A percentile compares a stretch with the other conserved stretches of the same genome.
Conservation (phyloP, 2,113 vertebrate species). For the Pleuronectes platessa region DNA sequence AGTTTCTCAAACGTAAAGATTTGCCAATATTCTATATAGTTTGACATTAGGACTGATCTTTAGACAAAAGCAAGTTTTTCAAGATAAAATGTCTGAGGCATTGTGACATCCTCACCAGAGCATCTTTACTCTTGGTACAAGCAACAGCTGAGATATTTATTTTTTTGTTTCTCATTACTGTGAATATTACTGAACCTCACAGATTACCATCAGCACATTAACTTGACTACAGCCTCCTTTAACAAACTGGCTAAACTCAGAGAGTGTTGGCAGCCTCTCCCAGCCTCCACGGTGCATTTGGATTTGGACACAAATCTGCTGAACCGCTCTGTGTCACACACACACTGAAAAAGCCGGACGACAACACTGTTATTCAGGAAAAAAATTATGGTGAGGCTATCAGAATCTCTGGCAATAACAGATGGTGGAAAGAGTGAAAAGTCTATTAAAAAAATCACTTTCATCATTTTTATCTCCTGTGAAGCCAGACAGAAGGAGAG, state of each 20-base stretch:
- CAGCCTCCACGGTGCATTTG: constrained; percentile 20
- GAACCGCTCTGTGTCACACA: constrained; percentile 31
- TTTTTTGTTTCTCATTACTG: background rate
- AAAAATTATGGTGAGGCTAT: constrained; percentile 40
- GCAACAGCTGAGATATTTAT: background rate
- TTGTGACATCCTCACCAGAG: too few relatives aligned
- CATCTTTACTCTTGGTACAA: background rate
- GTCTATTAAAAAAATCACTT: constrained; percentile 20
- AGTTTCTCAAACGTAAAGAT: too few relatives aligned
- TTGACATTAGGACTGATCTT: too few relatives aligned
- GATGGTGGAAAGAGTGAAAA: constrained; percentile 37
- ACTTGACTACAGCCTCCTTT: constrained; percentile 15
- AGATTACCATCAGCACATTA: constrained; percentile 4
- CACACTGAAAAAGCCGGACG: background rate
- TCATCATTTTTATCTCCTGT: constrained; percentile 31
- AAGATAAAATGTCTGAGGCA: too few relatives aligned
- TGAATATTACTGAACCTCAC: background rate
- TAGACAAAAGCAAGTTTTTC: too few relatives aligned
- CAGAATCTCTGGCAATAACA: constrained; percentile 30
- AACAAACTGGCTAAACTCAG: constrained; percentile 21
- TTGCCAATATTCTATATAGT: too few relatives aligned
- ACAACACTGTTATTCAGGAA: constrained; percentile 22
- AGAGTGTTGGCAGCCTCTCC: constrained; percentile 25
- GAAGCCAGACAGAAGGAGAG: background rate
- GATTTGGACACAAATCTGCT: constrained; percentile 23